Conservation (phyloP, 1,140 invertebrate genomes). For the Pinna nobilis region DNA sequence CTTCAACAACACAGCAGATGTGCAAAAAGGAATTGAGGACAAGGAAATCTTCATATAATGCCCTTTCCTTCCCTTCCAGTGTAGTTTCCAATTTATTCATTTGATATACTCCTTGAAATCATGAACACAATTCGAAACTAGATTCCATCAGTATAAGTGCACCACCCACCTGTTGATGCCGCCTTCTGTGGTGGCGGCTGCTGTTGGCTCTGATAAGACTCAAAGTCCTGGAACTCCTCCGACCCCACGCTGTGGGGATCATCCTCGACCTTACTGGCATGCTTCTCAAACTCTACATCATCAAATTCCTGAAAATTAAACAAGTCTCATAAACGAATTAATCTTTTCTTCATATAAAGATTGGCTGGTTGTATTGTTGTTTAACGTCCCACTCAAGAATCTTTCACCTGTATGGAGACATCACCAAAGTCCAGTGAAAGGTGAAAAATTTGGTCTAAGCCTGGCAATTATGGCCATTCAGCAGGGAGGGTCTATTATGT, state of each 20-base stretch:
- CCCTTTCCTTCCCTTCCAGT: too few relatives aligned
- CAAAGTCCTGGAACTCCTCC: constrained; percentile 71
- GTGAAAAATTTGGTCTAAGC: background rate
- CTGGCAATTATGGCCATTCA: too few relatives aligned
- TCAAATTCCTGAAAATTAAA: constrained; percentile 51
- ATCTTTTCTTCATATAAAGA: constrained; percentile 59
- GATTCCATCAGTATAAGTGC: too few relatives aligned
- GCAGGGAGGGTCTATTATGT: too few relatives aligned
- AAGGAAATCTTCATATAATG: too few relatives aligned
- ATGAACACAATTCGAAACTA: too few relatives aligned
- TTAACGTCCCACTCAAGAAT: constrained; percentile 89
- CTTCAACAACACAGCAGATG: too few relatives aligned
- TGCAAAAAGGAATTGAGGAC: too few relatives aligned
- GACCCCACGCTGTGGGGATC: constrained; percentile 54
- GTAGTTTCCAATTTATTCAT: too few relatives aligned
- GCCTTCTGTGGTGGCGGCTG: constrained; percentile 20
- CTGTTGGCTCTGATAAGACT: constrained; percentile 65
- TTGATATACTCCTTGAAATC: too few relatives aligned
- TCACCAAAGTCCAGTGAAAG: constrained; percentile 82
- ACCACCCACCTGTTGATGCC: too few relatives aligned
- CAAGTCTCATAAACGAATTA: constrained; percentile 44
- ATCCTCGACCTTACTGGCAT: constrained; percentile 38
- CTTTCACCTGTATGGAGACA: constrained; percentile 74
- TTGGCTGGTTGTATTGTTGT: constrained; percentile 61
- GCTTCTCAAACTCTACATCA: constrained; percentile 40